Base-by-base conservation (phyloP, 1,140 invertebrate genomes). In the Pogonomyrmex californicus region DNA sequence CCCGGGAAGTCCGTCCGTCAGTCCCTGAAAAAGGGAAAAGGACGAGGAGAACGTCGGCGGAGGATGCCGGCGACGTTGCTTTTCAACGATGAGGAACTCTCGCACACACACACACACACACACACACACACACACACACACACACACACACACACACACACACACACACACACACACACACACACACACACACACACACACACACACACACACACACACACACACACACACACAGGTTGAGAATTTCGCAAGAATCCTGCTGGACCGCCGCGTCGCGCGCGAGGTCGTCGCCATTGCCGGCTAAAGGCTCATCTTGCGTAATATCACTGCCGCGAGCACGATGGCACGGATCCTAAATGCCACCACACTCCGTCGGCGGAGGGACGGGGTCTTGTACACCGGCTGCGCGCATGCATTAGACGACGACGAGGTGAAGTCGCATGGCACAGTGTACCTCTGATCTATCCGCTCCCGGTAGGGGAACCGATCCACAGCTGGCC, bases 261-360 rank as follows among this genome's bases (percentile, higher is more conserved):
- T 87, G 90, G 89, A 91, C 88, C 83, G 78, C 83, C 23, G 23
- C 23, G 23, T 23, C 23, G 56, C 73, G 75, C 75, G 44, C 76
- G 89, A 86, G 89, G 82, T 79, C 83, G 89, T 85, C 86, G 86
- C 68, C 65, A 47, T 86, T 75, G 86, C 44, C 36, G 79, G 77
- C 38, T 88, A 91, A 91, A 90, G 89, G 73, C 83, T 10, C 78
- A 58, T 6, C 78, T 91, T 91, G 89, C 89, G 86, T 87, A 91
- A 91, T 51, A 36, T 36, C 71, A 60, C 47, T 73, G 58, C 60
- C 9, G 73, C 60, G 83, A 75, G 71, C 86, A 88, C 89, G 90
- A 90, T 81, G 90, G 82, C 90, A 90, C 71, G 83, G 73, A 78
- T 90, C 87, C 63, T 91, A 91, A 91, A 91, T 91, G 90, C 90